Conservation (phyloP, 2,888 invertebrate genomes). For the Atherix ibis region DNA sequence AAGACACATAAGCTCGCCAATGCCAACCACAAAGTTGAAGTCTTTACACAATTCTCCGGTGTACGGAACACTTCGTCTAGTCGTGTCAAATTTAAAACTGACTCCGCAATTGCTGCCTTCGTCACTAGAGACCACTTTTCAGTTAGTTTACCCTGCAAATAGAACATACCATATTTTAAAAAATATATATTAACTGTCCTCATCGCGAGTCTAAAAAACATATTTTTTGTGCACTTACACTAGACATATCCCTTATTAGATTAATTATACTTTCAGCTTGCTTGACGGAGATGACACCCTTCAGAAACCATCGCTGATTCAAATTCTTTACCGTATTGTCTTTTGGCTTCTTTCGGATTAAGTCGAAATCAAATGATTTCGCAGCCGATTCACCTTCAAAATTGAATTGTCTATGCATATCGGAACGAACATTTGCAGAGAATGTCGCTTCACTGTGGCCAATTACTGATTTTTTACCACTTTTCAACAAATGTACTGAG, state of each 20-base stretch:
- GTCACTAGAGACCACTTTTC: conserved; percentile 75
- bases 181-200: neutral
- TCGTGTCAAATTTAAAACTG: conserved; percentile 68
- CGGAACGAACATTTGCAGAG: neutral
- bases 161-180: conserved; percentile 1
- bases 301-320: conserved; percentile 63
- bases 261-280: conserved; percentile 77
- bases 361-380: conserved; percentile 12
- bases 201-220: neutral
- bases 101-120: conserved; percentile 74
- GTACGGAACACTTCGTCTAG: conserved; percentile 58
- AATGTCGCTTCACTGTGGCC: neutral
- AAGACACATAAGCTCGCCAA: conserved; percentile 85
- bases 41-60: conserved; percentile 63
- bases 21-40: conserved; percentile 81
- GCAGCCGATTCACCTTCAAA: conserved; percentile 4
- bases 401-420: conserved; percentile 6
- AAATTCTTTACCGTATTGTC: conserved; percentile 24
- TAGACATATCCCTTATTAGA: conserved; percentile 81
- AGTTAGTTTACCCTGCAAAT: conserved; percentile 62
- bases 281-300: conserved; percentile 68
- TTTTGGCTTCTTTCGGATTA: conserved; percentile 16
- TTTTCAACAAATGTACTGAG: conserved; percentile 25
- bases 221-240: conserved; percentile 40
- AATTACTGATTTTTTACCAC: conserved; percentile 5